Evolutionary conservation across 37 sponge, comb jelly and placozoan species (phyloP).

Genomic region (Halichondria panicea): DNA sequence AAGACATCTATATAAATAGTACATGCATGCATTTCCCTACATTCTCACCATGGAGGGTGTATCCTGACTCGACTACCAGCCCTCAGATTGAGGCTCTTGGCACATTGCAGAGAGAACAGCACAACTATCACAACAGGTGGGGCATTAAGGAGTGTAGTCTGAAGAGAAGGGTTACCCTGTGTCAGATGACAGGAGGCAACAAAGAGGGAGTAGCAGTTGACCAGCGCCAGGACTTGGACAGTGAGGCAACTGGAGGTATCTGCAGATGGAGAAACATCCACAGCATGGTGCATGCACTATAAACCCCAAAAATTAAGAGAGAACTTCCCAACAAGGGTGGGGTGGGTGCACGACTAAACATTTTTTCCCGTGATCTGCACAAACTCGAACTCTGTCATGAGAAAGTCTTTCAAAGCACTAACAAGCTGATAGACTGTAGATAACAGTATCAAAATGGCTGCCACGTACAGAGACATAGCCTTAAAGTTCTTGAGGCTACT

Average conservation of each 20-base stretch:
- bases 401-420: no score
- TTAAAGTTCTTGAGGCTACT: background rate
- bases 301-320: no score
- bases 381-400: no score
- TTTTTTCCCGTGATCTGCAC: no score
- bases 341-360: no score
- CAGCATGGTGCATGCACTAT: background rate
- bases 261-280: background rate
- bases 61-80: constrained; percentile 25
- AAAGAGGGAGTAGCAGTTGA: constrained; percentile 28
- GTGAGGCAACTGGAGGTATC: constrained; percentile 21
- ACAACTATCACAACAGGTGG: background rate
- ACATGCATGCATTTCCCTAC: background rate
- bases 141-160: background rate
- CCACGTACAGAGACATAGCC: background rate
- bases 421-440: no score
- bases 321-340: no score
- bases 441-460: no score
- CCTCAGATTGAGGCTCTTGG: constrained; percentile 15
- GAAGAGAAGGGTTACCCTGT: background rate
- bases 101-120: constrained; percentile 27
- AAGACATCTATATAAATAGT: no score
- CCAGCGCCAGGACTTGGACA: constrained; percentile 15
- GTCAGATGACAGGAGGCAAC: background rate
- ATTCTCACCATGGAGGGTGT: constrained; percentile 53